A percentile compares a stretch with the other conserved stretches of the same genome.
Evolutionary conservation across 2,888 invertebrate species (phyloP).

Genomic region (Synanthedon vespiformis): DNA sequence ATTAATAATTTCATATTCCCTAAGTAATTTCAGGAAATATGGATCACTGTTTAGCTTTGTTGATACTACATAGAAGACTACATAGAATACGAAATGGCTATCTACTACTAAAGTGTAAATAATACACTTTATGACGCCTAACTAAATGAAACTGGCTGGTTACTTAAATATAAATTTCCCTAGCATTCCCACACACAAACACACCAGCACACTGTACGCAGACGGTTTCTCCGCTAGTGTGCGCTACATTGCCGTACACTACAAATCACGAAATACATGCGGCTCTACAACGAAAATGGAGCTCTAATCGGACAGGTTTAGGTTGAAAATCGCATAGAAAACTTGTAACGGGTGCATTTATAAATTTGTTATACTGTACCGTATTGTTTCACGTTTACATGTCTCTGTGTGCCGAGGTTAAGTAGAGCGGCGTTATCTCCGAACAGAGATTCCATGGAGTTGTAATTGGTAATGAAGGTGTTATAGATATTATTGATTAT

Average conservation of each 20-base stretch:
- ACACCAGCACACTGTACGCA: slow-evolving; percentile 19
- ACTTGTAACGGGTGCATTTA: slow-evolving; percentile 17
- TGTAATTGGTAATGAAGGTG: slow-evolving; percentile 20
- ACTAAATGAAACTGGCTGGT: slow-evolving; percentile 40
- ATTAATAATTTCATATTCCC: too few relatives aligned
- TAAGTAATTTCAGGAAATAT: too few relatives aligned
- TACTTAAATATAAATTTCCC: slow-evolving; percentile 56
- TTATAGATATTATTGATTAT: slow-evolving; percentile 4
- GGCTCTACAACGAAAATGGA: slow-evolving; percentile 14
- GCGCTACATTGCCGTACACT: slow-evolving; percentile 31
- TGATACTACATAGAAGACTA: too few relatives aligned
- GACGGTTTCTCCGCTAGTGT: slow-evolving; percentile 20
- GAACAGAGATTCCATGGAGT: slow-evolving; percentile 64
- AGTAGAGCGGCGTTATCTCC: slow-evolving; percentile 69
- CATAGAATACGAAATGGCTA: too few relatives aligned
- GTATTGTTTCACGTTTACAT: slow-evolving; percentile 70
- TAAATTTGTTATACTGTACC: slow-evolving; percentile 60
- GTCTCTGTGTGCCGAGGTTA: slow-evolving; percentile 67
- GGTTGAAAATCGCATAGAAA: slow-evolving; percentile 10
- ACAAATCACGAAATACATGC: slow-evolving; percentile 7
- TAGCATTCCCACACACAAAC: slow-evolving; percentile 57
- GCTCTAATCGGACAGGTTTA: slow-evolving; percentile 21
- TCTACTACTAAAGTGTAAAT: background rate
- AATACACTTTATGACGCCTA: slow-evolving; percentile 28
- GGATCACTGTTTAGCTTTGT: too few relatives aligned